Evolutionary conservation across 2,113 vertebrate species (phyloP).

Genomic region (Amphiprion ocellaris): DNA sequence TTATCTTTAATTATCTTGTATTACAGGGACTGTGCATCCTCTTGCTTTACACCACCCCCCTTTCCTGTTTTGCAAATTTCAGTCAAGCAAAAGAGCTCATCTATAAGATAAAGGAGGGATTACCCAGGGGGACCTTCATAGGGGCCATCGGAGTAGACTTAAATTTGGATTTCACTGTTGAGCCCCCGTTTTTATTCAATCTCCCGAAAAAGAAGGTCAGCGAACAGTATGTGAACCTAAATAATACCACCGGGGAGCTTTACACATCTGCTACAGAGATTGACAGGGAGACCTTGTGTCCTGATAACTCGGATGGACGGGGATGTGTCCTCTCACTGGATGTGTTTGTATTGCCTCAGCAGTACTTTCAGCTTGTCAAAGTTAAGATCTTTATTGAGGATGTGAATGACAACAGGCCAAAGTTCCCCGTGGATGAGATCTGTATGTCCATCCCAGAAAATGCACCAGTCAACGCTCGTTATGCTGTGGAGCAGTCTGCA

Average conservation of each 20-base stretch:
- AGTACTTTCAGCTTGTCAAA: slow-evolving; percentile 95
- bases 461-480: slow-evolving; percentile 89
- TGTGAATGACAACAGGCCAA: slow-evolving; percentile 93
- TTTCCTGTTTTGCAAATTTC: slow-evolving; percentile 92
- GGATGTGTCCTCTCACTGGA: slow-evolving; percentile 92
- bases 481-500: slow-evolving; percentile 94
- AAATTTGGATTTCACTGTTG: slow-evolving; percentile 82
- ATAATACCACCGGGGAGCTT: slow-evolving; percentile 92
- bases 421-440: slow-evolving; percentile 91
- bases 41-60: slow-evolving; percentile 90
- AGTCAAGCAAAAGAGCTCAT: slow-evolving; percentile 93
- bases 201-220: slow-evolving; percentile 89
- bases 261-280: slow-evolving; percentile 91
- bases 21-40: slow-evolving; percentile 85
- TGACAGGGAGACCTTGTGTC: slow-evolving; percentile 92
- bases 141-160: slow-evolving; percentile 93
- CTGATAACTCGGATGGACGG: slow-evolving; percentile 76
- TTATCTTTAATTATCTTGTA: slow-evolving; percentile 58
- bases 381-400: slow-evolving; percentile 94
- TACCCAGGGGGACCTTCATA: slow-evolving; percentile 91
- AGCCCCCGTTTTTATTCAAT: slow-evolving; percentile 90
- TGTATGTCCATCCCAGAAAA: slow-evolving; percentile 92
- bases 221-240: slow-evolving; percentile 90
- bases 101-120: slow-evolving; percentile 96
- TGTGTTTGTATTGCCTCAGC: slow-evolving; percentile 94